Evolutionary conservation across 2,113 vertebrate genomes (phyloP), one percentile per base, ranked within the genome.

Genomic region (Pollachius pollachius): DNA sequence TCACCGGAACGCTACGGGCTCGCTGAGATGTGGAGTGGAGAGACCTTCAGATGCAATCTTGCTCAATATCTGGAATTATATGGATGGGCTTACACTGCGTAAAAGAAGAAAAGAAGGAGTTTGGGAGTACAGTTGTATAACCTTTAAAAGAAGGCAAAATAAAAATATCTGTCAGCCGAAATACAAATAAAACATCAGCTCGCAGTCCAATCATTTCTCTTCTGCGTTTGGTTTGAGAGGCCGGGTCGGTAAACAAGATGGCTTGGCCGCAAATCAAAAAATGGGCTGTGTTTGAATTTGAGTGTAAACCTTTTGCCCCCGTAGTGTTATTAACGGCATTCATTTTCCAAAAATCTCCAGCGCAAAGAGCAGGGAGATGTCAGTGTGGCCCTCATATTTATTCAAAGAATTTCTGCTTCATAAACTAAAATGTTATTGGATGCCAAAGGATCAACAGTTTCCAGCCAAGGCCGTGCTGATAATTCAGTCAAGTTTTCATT

Each of bases 21-120:
- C 62, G 62, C 72, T 71, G 71, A 19, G 11, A 19, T 62, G 77
- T 71, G 61, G 61, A 23, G 68, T 61, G 64, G 21, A 71, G 52
- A 72, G 64, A 63, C 79, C 73, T 71, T 73, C 79, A 77, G 74
- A 78, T 66, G 61, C 73, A 73, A 30, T 81, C 80, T 84, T 77
- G 86, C 88, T 87, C 81, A 71, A 68, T 74, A 41, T 82, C 77
- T 78, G 72, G 84, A 82, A n/a, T 56, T n/a, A n/a, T 16, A 56
- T 12, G 15, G 54, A 56, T 56, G 13, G 54, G 6, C 54, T 56
- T n/a, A 9, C 15, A 12, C 15, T 56, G 54, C 54, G 1, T 56
- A 56, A n/a, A 56, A 8, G 9, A 41, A 41, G 34, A 37, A 41
- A 11, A 41, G 9, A 41, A 7, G 11, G 37, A 41, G 37, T 41